Conservation (phyloP, 2,888 invertebrate genomes). For the Lepidochitona cinerea region DNA sequence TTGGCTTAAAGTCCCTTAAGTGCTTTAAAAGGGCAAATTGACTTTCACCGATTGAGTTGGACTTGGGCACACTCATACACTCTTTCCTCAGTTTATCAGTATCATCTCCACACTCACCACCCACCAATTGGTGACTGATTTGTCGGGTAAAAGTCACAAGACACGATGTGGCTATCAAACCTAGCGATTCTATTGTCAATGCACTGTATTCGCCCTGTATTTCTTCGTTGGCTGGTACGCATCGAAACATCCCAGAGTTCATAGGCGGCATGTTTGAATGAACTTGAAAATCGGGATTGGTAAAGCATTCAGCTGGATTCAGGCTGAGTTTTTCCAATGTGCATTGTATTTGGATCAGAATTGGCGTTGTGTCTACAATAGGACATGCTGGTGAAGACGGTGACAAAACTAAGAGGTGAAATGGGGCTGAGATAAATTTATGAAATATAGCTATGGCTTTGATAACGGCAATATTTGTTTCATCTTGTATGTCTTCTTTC, state of each 20-base stretch:
- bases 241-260: background rate
- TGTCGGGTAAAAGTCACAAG: background rate
- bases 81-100: background rate
- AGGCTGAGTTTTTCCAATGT: too few species aligned
- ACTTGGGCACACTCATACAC: background rate
- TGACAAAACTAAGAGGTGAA: background rate
- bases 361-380: background rate
- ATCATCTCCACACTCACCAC: background rate
- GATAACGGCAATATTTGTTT: background rate
- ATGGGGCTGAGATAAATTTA: background rate
- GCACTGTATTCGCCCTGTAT: background rate
- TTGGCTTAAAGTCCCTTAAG: background rate
- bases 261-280: background rate
- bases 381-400: background rate
- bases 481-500: background rate
- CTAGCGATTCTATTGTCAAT: background rate
- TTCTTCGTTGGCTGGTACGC: background rate
- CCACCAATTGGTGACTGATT: background rate
- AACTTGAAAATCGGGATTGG: background rate
- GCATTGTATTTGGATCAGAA: background rate
- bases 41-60: background rate
- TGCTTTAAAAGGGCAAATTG: background rate
- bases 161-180: background rate
- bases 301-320: too few species aligned
- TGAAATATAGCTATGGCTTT: background rate